These are phyloP conservation scores for Florisuga fusca DNA, from an alignment of 2,797 vertebrate genomes.

Conservation along the genomic window DNA sequence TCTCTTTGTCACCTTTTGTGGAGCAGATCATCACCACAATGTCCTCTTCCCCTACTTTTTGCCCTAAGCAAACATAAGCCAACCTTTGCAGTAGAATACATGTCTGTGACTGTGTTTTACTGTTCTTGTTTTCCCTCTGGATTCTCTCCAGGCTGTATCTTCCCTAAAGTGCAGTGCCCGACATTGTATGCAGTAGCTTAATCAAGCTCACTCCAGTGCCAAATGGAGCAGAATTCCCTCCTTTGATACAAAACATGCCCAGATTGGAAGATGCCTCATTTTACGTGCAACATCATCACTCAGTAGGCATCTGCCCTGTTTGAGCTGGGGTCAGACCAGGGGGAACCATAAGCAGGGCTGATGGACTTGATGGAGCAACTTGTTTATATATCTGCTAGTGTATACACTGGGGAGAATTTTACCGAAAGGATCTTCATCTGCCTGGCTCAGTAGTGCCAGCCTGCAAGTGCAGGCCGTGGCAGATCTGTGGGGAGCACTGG, in stretches of 20 bases:
- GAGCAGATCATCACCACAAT: background rate
- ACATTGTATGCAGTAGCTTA: background rate
- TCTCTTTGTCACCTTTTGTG: background rate
- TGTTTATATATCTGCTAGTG: accelerated
- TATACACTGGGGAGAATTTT: too few species aligned
- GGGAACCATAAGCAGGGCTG: too few species aligned
- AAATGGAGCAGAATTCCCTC: background rate
- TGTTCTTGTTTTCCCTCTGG: background rate
- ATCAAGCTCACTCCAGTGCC: background rate
- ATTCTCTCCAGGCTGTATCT: background rate
- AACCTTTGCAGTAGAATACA: background rate
- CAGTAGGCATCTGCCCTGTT: accelerated
- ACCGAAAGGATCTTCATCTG: background rate
- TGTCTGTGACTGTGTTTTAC: background rate
- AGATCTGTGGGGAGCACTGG: accelerated
- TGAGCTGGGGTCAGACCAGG: background rate
- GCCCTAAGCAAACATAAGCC: background rate
- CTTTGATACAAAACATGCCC: background rate
- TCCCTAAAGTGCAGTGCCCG: background rate
- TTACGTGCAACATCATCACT: background rate
- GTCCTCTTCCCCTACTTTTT: background rate
- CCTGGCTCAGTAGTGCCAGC: accelerated
- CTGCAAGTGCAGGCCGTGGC: accelerated
- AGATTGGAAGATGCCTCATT: background rate
- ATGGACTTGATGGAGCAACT: background rate